A percentile compares a stretch with the other conserved stretches of the same genome.
phyloP scores from a whole-genome alignment of 2,888 invertebrate species.

The Lacanobia oleracea region DNA sequence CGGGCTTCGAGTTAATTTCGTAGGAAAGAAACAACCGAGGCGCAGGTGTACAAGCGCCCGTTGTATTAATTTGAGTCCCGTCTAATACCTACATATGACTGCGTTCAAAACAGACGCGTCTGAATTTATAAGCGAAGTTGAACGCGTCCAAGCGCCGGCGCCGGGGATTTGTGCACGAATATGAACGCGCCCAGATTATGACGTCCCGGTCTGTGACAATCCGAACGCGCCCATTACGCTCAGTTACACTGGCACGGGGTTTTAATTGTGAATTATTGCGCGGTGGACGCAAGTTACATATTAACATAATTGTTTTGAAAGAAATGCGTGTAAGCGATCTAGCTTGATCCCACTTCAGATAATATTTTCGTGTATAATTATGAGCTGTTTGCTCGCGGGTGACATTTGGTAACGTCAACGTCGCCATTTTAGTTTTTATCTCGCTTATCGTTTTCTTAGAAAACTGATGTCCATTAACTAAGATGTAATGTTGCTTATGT shows the following conservation, averaged over 20 bases:
- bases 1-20: conserved; percentile 87
- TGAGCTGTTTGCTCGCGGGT: conserved; percentile 83
- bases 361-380: conserved; percentile 79
- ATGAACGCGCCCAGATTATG: conserved; percentile 84
- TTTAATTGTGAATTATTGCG: conserved; percentile 86
- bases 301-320: conserved; percentile 88
- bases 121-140: conserved; percentile 86
- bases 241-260: conserved; percentile 70
- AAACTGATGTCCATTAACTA: conserved; percentile 75
- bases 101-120: conserved; percentile 81
- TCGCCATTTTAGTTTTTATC: conserved; percentile 79
- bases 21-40: conserved; percentile 87
- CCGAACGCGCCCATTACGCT: conserved; percentile 76
- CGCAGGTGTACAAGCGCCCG: conserved; percentile 84
- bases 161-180: conserved; percentile 77
- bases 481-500: conserved; percentile 73
- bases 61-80: conserved; percentile 88
- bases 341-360: conserved; percentile 86
- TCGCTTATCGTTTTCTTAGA: conserved; percentile 76
- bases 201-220: conserved; percentile 76
- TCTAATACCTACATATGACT: conserved; percentile 88
- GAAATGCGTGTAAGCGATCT: conserved; percentile 84
- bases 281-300: conserved; percentile 73
- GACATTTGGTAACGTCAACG: conserved; percentile 73
- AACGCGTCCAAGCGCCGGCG: conserved; percentile 75